Base-by-base conservation (phyloP, 2,113 vertebrate genomes). In the Catharus fuscescens region DNA sequence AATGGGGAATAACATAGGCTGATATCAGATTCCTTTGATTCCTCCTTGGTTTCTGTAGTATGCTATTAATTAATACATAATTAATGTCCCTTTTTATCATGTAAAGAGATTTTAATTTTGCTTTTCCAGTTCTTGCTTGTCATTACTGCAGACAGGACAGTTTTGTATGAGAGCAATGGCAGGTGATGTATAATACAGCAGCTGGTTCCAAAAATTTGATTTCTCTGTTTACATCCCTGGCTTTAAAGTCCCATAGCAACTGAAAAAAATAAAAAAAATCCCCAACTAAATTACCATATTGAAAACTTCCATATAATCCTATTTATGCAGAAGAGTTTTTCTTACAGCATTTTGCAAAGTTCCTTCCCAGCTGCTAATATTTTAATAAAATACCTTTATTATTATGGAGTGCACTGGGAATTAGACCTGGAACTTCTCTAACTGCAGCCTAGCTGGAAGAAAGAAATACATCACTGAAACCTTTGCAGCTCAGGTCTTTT, bases 351-450 rank as follows among this genome's bases (percentile, higher is more conserved):
- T 97, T 96, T 94, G 86, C 91, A 86, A 94, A 81, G 31, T 91
- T 95, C 53, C 66, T 96, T 86, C 79, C 38, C 31, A 59, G 66
- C 52, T 80, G 76, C 94, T 96, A 95, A 95, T 97, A 96, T 94
- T 97, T 97, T 94, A 94, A 96, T 97, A 96, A 97, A 97, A 95
- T 57, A 92, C 62, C 56, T 95, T 92, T 96, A 83, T 86, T 95
- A 93, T 60, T 40, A 91, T 52, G 61, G 21, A 78, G 80, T 14
- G 21, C 2, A 5, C 17, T 77, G 59, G 60, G 72, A 96, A 92
- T 91, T 85, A 93, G 76, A 80, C 44, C 66, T 42, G 45, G 40
- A 92, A 71, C 24, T 86, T 64, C 70, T 96, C 42, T 93, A 77
- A 52, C 21, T 74, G 26, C 50, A 85, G 34, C 59, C 87, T 54